Evolutionary conservation across 2,113 vertebrate genomes (phyloP).

Genomic region (Haplotaxodon microlepis): DNA sequence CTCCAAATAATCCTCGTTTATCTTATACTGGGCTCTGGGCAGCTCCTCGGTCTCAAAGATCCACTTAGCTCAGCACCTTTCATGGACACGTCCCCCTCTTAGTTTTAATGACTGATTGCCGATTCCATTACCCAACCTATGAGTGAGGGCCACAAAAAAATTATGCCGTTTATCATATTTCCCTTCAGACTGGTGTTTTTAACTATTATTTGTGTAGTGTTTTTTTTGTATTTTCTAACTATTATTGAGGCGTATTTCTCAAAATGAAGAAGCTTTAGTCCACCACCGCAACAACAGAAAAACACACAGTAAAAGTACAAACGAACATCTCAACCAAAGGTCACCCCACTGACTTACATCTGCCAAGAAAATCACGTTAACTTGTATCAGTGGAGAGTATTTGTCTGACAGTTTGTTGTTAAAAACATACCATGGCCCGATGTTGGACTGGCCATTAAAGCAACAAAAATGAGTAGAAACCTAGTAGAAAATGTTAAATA

Average conservation of each 20-base stretch:
- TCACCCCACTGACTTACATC: not conserved
- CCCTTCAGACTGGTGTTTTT: not conserved
- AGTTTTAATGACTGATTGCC: not conserved
- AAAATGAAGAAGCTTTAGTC: not conserved
- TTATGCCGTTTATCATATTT: accelerated
- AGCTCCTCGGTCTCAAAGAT: not conserved
- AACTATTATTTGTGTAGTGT: not conserved
- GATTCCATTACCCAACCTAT: accelerated
- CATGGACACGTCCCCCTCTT: not conserved
- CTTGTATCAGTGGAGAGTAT: not conserved
- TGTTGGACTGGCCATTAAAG: not conserved
- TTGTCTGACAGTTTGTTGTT: not conserved
- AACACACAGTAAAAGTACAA: not conserved
- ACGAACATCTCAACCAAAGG: not conserved
- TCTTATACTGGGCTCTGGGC: not conserved
- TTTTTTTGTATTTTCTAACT: not conserved
- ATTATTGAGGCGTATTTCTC: not conserved
- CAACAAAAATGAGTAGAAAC: not conserved
- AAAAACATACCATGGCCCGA: not conserved
- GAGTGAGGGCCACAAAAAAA: not conserved
- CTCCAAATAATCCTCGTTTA: not conserved
- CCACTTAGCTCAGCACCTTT: not conserved
- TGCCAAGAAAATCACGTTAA: not conserved
- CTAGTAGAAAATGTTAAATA: not conserved
- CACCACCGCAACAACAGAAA: not conserved